Conservation (phyloP, 2,113 vertebrate species). For the Caloenas nicobarica region DNA sequence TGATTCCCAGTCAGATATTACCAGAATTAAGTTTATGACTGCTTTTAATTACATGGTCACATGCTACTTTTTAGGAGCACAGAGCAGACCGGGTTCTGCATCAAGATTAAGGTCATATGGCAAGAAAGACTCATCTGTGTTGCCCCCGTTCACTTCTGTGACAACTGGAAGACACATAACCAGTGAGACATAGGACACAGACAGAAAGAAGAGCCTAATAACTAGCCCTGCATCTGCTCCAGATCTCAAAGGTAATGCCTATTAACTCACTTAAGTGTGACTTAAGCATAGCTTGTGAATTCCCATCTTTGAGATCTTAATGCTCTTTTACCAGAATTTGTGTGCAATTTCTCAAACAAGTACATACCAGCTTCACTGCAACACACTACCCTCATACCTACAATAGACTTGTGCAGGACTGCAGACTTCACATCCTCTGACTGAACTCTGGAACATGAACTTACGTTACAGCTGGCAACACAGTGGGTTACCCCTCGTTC, state of each 20-base stretch:
- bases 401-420: neutral
- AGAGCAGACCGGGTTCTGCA: neutral
- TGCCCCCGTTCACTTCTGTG: neutral
- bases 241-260: neutral
- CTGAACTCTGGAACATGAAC: neutral
- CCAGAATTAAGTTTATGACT: neutral
- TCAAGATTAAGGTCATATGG: neutral
- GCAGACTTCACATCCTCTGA: neutral
- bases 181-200: neutral
- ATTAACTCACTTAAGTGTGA: neutral
- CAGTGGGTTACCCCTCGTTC: neutral
- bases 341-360: neutral
- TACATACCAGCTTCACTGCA: neutral
- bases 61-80: neutral
- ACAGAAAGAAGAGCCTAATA: neutral
- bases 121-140: neutral
- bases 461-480: neutral
- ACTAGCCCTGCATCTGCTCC: neutral
- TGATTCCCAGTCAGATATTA: neutral
- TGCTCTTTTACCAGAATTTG: neutral
- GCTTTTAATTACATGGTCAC: neutral
- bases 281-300: neutral
- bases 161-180: neutral
- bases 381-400: neutral
- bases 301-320: neutral